Percentiles rank a stretch among this genome's conserved stretches.
Conservation (phyloP, 2,797 vertebrate species). For the Megaceryle alcyon region DNA sequence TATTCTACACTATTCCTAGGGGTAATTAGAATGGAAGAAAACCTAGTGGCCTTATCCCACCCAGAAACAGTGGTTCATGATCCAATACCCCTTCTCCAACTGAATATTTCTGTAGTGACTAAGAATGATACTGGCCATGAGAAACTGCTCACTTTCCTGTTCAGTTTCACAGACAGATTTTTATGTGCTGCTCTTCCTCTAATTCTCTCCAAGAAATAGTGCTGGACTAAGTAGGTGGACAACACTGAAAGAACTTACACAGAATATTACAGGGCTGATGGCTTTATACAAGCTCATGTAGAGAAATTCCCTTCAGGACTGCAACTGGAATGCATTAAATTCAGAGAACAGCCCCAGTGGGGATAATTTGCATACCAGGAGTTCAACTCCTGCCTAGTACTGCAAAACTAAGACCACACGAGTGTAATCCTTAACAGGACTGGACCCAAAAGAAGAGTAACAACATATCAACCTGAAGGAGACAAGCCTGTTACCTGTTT, state of each 20-base stretch:
- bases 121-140: background rate
- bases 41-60: background rate
- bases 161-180: background rate
- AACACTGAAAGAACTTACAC: background rate
- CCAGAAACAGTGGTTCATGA: background rate
- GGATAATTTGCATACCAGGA: background rate
- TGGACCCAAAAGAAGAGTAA: background rate
- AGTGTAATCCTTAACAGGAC: background rate
- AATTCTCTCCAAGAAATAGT: background rate
- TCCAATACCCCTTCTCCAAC: background rate
- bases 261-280: background rate
- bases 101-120: background rate
- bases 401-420: background rate
- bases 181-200: background rate
- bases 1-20: background rate
- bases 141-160: background rate
- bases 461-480: background rate
- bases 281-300: background rate
- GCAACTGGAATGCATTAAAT: background rate
- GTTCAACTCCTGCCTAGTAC: background rate
- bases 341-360: background rate
- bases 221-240: background rate
- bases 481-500: conserved; percentile 81
- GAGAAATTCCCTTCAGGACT: background rate
- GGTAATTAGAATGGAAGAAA: background rate